A percentile compares a stretch with the other conserved stretches of the same genome.
Conservation (phyloP, 2,888 invertebrate genomes). For the Protodeltote pygarga region DNA sequence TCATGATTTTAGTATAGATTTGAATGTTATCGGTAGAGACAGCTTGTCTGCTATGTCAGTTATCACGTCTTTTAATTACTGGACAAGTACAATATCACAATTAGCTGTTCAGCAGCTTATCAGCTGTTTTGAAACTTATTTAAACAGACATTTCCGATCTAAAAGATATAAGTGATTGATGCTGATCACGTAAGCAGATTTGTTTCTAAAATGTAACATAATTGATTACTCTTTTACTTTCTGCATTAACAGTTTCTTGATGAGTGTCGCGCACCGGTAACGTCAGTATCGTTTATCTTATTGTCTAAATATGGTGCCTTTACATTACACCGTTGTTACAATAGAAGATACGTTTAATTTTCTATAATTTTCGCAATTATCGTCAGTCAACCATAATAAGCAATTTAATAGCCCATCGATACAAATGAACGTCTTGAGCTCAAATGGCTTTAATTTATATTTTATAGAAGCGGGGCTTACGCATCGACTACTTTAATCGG, state of each 20-base stretch:
- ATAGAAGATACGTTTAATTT: constrained; percentile 22
- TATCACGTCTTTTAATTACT: no score
- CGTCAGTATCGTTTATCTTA: no score
- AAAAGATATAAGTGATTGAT: constrained; percentile 24
- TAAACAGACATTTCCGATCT: constrained; percentile 19
- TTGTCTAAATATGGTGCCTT: neutral
- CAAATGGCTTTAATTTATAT: constrained; percentile 59
- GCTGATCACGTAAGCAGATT: constrained; percentile 14
- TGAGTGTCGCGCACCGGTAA: no score
- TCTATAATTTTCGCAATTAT: constrained; percentile 41
- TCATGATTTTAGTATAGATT: no score
- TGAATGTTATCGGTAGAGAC: no score
- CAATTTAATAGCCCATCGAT: constrained; percentile 44
- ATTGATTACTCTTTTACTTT: constrained; percentile 27
- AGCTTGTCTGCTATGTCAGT: no score
- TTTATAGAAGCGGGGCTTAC: constrained; percentile 37
- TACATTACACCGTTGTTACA: constrained; percentile 22
- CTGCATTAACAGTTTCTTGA: constrained; percentile 4
- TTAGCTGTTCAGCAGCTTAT: constrained; percentile 8
- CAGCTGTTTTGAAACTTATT: constrained; percentile 16
- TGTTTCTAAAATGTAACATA: constrained; percentile 10
- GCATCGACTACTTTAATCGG: constrained; percentile 68
- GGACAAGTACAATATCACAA: neutral
- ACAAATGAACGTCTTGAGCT: constrained; percentile 55
- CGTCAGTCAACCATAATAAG: constrained; percentile 44